Evolutionary conservation across 2,797 vertebrate genomes (phyloP).

Genomic region (Rhodeus uyekii): DNA sequence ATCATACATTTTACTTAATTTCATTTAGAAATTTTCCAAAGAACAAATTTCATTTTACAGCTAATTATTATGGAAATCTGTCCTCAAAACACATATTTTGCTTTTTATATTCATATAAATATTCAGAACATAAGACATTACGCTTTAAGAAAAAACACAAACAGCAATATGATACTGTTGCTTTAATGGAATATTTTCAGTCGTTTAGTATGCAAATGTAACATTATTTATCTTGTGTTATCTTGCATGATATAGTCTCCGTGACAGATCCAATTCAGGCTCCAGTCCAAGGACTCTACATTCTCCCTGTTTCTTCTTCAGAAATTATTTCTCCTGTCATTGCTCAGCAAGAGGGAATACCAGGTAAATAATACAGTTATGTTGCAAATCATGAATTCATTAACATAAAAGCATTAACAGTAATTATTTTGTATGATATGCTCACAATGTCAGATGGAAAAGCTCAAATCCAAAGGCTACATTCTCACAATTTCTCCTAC

Average conservation of each 20-base stretch:
- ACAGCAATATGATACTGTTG: not conserved
- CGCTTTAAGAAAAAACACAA: not conserved
- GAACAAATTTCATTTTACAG: not conserved
- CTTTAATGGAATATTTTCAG: not conserved
- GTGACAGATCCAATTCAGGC: slow-evolving; percentile 4
- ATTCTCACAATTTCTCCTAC: not conserved
- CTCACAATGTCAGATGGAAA: not conserved
- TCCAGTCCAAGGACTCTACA: slow-evolving; percentile 21
- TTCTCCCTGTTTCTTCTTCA: not conserved
- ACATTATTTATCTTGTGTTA: not conserved
- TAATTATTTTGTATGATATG: not conserved
- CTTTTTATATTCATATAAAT: not conserved
- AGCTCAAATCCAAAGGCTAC: not conserved
- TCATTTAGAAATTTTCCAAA: not conserved
- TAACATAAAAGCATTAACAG: no score
- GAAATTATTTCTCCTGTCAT: not conserved
- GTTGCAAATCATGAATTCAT: no score
- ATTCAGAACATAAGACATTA: not conserved
- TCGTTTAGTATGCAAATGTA: not conserved
- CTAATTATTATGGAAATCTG: not conserved
- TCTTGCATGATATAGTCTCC: not conserved
- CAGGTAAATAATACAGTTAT: slow-evolving; percentile 5
- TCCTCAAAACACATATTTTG: not conserved
- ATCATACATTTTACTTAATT: not conserved
- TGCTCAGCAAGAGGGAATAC: not conserved